Evolutionary conservation across 1,140 invertebrate genomes (phyloP).

Genomic region (Metopolophium dirhodum): DNA sequence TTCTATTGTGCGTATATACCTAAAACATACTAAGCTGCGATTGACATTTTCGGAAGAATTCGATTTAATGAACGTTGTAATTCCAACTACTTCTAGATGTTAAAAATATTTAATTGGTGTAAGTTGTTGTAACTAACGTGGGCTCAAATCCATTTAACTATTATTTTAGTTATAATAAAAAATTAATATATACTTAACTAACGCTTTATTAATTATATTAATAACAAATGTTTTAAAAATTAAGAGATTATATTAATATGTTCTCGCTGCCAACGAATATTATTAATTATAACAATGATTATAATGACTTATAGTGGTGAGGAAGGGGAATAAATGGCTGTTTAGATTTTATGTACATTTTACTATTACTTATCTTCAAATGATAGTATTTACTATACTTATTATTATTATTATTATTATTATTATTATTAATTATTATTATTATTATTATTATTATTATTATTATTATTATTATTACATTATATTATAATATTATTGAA

Average conservation of each 20-base stretch:
- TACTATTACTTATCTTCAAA: constrained; percentile 25
- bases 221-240: constrained; percentile 20
- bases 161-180: constrained; percentile 26
- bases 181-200: constrained; percentile 41
- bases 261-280: constrained; percentile 38
- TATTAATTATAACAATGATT: constrained; percentile 9
- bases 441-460: constrained; percentile 51
- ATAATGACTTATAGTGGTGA: not conserved
- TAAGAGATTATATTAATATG: constrained; percentile 9
- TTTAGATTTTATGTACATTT: constrained; percentile 46
- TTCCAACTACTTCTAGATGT: constrained; percentile 27
- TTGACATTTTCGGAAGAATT: not conserved
- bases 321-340: constrained; percentile 41
- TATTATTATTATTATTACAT: constrained; percentile 49
- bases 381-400: constrained; percentile 8
- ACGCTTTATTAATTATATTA: constrained; percentile 51
- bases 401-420: constrained; percentile 43
- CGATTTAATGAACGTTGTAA: not conserved
- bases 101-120: constrained; percentile 30
- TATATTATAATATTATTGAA: constrained; percentile 7
- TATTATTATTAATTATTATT: constrained; percentile 42
- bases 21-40: not conserved
- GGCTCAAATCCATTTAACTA: constrained; percentile 40
- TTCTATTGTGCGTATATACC: not conserved
- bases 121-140: constrained; percentile 28